phyloP scores from a whole-genome alignment of 2,113 vertebrate genomes.

The Rhodinocichla rosea region DNA sequence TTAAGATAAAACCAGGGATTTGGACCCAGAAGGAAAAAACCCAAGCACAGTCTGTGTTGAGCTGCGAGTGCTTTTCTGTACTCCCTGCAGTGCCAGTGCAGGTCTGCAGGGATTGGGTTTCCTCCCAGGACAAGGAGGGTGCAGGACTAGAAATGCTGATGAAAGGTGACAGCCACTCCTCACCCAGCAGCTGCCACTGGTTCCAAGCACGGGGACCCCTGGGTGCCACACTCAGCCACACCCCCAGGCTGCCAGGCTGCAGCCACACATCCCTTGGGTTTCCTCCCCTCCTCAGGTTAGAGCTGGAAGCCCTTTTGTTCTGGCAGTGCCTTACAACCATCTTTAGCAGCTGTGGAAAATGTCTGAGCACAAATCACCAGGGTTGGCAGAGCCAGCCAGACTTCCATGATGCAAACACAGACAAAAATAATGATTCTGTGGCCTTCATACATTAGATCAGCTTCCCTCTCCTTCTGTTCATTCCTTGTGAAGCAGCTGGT shows the following conservation, averaged over 20 bases:
- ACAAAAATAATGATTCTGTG: neutral
- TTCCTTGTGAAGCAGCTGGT: neutral
- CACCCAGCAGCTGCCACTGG: neutral
- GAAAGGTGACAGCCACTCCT: neutral
- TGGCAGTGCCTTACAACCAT: neutral
- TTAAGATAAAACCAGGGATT: neutral
- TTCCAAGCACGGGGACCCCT: fast-evolving
- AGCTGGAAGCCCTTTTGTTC: neutral
- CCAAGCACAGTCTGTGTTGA: neutral
- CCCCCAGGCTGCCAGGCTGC: neutral
- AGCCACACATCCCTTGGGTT: neutral
- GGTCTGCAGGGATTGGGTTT: neutral
- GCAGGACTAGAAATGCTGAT: neutral
- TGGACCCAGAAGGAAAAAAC: neutral
- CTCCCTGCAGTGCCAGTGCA: neutral
- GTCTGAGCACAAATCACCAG: neutral
- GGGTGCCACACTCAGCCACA: neutral
- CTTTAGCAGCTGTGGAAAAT: neutral
- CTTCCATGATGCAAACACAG: neutral
- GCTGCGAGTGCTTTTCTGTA: neutral
- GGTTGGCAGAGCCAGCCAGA: neutral
- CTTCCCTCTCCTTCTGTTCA: neutral
- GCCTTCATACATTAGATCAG: neutral
- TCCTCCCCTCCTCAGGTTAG: neutral
- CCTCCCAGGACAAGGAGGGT: neutral